Evolutionary conservation across 1,140 invertebrate species (phyloP), one percentile per base, ranked within the genome.

Genomic region (Calephelis virginiensis): DNA sequence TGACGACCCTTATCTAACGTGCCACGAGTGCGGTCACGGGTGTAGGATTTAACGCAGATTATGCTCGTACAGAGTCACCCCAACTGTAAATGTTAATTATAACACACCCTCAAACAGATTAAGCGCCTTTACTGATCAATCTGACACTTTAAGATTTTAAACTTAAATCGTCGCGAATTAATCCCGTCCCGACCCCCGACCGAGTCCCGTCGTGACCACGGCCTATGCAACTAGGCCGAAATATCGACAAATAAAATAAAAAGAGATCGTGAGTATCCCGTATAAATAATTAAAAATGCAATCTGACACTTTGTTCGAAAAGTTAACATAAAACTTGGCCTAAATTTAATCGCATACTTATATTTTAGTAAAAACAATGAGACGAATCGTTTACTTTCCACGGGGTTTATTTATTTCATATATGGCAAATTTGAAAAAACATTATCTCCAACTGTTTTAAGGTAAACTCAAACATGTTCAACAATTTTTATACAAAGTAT

Each of bases 1-100:
- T 72, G 83, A 79, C 80, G 83, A 80, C 80, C 82, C 83, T 89
- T 87, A 89, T 87, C 83, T 89, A 68, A 73, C 71, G 69, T 76
- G 75, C 70, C 81, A 70, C 75, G 78, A 71, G 59, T 73, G 71
- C 66, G 72, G 72, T 78, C 75, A 78, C 76, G 76, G 76, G 76
- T 75, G 78, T 71, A 74, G 68, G 74, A 85, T 86, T 86, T 85
- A 86, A 82, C 85, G 78, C 81, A 73, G 80, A 69, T 79, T 78
- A 76, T 75, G 77, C 78, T 70, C 76, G 76, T 73, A 71, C 72
- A 75, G 68, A 76, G 72, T 78, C 74, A 77, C 79, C 78, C 73
- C 73, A 73, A 65, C 68, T 75, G 77, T 75, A 73, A 77, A 81
- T 77, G 75, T 77, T 84, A 81, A 88, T 87, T 84, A 82, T 75